Conservation (phyloP, 2,113 vertebrate species). For the Dromiciops gliroides region DNA sequence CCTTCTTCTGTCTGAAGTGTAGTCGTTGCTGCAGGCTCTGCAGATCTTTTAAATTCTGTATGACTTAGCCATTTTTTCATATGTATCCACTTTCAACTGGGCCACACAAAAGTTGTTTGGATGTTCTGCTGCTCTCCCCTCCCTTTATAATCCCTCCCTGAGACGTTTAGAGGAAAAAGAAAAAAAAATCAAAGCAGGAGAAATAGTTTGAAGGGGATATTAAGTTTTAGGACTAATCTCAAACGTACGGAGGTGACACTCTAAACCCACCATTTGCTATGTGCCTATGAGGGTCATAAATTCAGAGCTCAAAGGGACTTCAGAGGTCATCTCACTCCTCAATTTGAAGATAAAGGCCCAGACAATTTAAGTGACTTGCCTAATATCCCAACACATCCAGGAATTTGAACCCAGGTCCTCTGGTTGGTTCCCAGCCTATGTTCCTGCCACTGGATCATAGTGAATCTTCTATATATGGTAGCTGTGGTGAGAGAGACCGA, state of each 20-base stretch:
- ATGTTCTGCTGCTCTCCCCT: not conserved
- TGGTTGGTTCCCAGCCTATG: not conserved
- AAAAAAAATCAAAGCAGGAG: not conserved
- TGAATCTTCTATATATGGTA: not conserved
- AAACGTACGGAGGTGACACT: not conserved
- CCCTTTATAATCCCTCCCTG: not conserved
- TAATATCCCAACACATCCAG: not conserved
- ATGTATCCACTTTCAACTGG: not conserved
- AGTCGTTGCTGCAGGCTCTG: too few species aligned
- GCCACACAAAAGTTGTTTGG: not conserved
- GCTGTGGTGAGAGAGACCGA: not conserved
- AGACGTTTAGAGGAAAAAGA: not conserved
- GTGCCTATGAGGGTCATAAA: not conserved
- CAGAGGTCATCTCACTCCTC: not conserved
- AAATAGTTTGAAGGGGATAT: not conserved
- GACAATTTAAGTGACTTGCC: not conserved
- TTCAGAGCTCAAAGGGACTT: not conserved
- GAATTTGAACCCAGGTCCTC: not conserved
- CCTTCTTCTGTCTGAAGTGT: not conserved
- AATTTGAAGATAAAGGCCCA: not conserved
- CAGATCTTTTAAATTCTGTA: fast-evolving
- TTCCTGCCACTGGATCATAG: not conserved
- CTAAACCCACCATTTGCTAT: not conserved
- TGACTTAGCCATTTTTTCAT: not conserved
- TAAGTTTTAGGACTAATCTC: not conserved